These are phyloP conservation scores for Sebastes schlegelii DNA, from an alignment of 2,113 vertebrate species.

Conservation along the genomic window DNA sequence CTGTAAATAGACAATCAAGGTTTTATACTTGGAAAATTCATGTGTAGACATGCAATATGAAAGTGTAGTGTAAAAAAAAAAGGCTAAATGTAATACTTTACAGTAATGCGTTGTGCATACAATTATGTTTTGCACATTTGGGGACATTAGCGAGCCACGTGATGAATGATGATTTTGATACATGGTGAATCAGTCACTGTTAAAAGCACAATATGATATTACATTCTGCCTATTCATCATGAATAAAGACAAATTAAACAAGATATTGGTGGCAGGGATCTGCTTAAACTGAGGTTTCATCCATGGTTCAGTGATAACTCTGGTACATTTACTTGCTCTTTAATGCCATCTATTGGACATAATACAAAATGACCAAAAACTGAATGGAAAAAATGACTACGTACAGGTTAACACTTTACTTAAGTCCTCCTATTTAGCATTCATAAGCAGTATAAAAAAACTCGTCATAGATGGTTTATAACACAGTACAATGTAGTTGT, in stretches of 20 bases:
- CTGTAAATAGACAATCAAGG: neutral
- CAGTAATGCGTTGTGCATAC: neutral
- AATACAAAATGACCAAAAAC: neutral
- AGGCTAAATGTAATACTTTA: neutral
- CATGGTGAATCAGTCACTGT: too few species aligned
- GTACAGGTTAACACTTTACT: neutral
- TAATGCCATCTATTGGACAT: slow-evolving; percentile 71
- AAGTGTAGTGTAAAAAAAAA: neutral
- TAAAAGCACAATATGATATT: neutral
- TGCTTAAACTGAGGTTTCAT: neutral
- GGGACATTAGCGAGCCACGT: too few species aligned
- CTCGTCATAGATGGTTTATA: neutral
- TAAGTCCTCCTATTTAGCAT: neutral
- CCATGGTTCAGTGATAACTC: neutral
- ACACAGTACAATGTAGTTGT: neutral
- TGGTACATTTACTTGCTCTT: slow-evolving; percentile 30
- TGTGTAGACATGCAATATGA: neutral
- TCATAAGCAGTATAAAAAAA: neutral
- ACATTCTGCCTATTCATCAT: neutral
- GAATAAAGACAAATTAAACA: neutral
- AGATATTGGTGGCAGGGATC: neutral
- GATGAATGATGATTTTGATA: too few species aligned
- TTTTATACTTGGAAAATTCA: neutral
- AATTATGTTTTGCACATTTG: neutral
- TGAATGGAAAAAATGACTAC: too few species aligned